Evolutionary conservation across 2,113 vertebrate genomes (phyloP), one percentile per base, ranked within the genome.

Genomic region (Dascyllus trimaculatus): DNA sequence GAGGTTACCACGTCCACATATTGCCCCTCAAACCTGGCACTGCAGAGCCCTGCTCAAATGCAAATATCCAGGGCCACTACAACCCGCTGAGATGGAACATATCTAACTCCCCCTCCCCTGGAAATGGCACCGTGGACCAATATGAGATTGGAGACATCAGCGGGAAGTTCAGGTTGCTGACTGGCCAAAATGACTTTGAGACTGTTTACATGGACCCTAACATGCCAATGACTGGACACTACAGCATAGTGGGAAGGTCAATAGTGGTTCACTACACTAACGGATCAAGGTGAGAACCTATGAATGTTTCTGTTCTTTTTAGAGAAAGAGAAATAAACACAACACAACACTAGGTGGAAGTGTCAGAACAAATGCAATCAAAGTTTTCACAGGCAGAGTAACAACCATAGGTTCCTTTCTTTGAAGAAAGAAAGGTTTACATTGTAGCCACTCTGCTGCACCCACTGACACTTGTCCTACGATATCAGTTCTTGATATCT

Each of bases 131-230:
- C 2, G 88, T 91, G 24, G 95, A 96, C 75, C 90, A 96, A 64
- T 96, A 96, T 75, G 95, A 96, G 72, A 59, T 94, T 24, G 95
- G 95, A 3, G 95, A 96, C 70, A 87, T 96, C 48, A 93, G 95
- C 53, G 95, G 95, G 11, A 96, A 96, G 83, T 95, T 92, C 69
- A 95, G 95, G 19, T 61, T 71, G 25, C 84, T 96, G n/a, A 68
- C 13, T 10, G 64, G 25, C 67, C 90, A 75, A 24, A 73, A 80
- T 9, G 19, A 88, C 45, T 48, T 40, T 7, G 15, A 84, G 5
- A 78, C 45, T 5, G 17, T 75, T 18, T 93, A 85, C 61, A 58
- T 56, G 60, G 95, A 96, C 65, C 60, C 76, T 43, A 87, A 91
- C 68, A 78, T 96, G 88, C 94, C 93, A 0, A 62, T 96, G 62